Evolutionary conservation across 2,113 vertebrate species (phyloP), one percentile per base, ranked within the genome.

Genomic region (Hylia prasina): DNA sequence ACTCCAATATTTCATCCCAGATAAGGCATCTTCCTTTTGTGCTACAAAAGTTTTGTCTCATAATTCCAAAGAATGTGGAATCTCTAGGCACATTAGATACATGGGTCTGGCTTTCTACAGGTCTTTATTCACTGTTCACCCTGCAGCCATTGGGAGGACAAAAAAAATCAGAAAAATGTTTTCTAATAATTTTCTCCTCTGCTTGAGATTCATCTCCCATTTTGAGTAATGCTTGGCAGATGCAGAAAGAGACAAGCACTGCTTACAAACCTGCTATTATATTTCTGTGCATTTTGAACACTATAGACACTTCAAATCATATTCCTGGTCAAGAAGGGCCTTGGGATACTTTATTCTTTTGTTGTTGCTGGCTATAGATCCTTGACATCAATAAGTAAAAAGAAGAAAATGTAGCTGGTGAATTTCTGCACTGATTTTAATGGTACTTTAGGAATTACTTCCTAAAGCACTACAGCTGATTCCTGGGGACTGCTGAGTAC

Each of bases 401-500:
- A 53, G 11, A 66, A 79, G 27, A 42, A 82, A 57, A 64, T 10
- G 5, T 44, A 70, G 27, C 15, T 81, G 24, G 11, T 93, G 68
- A 87, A n/a, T 58, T 78, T 91, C 56, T 83, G 60, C 15, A 21
- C 15, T 48, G 23, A 45, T 90, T 64, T 76, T 69, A 57, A 50
- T 0, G 2, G 7, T 57, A 50, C 21, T 72, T 81, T 22, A 89
- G 39, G 30, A 70, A 39, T 57, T 6, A 81, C 51, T 73, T 78
- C 47, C 21, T 53, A 68, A 87, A 60, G 18, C 16, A 54, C 23
- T 63, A 44, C 5, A 42, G 24, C 33, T 81, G 54, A 85, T 77
- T 94, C 68, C 81, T 83, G 73, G 72, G 18, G 58, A 66, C 82
- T 53, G 16, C 27, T 66, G 37, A 91, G 45, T 69, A 92, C 40